Evolutionary conservation across 2,113 vertebrate genomes (phyloP).

Genomic region (Callipepla squamata): DNA sequence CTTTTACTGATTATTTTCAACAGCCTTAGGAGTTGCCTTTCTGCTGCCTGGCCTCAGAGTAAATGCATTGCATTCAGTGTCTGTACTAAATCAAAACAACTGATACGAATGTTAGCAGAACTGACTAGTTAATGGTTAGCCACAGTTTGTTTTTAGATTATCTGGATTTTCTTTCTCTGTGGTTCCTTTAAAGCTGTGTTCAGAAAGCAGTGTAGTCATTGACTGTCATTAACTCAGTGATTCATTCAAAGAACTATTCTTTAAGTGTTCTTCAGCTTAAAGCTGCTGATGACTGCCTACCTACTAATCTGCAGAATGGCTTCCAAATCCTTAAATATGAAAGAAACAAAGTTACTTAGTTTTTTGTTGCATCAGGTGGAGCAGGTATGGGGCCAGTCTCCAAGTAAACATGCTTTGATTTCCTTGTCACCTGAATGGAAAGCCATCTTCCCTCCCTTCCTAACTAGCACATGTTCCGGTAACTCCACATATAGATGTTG

Average conservation of each 20-base stretch:
- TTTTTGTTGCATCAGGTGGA: not conserved
- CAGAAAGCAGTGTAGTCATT: not conserved
- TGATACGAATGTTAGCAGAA: not conserved
- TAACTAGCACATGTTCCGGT: not conserved
- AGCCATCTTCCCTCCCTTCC: not conserved
- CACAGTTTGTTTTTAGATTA: not conserved
- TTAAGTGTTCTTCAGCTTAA: not conserved
- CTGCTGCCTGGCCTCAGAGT: not conserved
- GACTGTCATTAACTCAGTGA: constrained; percentile 1
- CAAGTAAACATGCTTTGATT: not conserved
- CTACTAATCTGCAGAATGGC: not conserved
- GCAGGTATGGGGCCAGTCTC: not conserved
- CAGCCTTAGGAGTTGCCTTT: not conserved
- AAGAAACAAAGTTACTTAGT: not conserved
- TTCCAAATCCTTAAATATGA: not conserved
- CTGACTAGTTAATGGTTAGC: not conserved
- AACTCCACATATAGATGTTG: not conserved
- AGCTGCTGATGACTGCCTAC: not conserved
- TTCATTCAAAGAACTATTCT: constrained; percentile 23
- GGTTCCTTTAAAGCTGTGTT: constrained; percentile 12
- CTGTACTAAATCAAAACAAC: not conserved
- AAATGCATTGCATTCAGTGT: not conserved
- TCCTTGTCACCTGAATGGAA: not conserved
- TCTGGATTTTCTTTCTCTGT: not conserved
- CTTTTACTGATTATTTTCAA: not conserved